Base-by-base conservation (phyloP, 92 coral and sea anemone genomes). In the Bergia sp. region DNA sequence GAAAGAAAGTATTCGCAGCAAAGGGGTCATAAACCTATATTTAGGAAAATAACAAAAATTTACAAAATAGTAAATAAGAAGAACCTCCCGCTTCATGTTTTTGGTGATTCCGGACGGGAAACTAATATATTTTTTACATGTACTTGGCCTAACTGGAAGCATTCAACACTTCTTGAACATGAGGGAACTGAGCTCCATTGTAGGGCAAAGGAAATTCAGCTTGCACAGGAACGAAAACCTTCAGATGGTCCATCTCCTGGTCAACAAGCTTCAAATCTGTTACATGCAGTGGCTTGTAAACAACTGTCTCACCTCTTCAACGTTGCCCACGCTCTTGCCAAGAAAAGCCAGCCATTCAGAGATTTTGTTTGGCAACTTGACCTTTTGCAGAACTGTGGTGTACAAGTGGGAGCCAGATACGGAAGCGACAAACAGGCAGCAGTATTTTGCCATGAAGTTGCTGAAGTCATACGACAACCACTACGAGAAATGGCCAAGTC, bases 321-420 rank as follows among this genome's bases (percentile, higher is more conserved):
- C 79, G 82, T 89, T 13, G 85, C 89, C 15, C 93, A 91, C 58
- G 80, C 86, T 55, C 47, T 91, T 67, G 91, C 29, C 29, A 29
- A 29, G 29, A 29, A 29, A 29, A 29, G 29, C 53, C 16, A 91
- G 16, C 93, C 89, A 81, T 91, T 91, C 88, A 88, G 15, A 38
- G 91, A 88, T 76, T 88, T 44, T 53, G 85, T 80, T 11, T 87
- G 88, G 92, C 91, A 73, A 29, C 79, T 78, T 37, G 74, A 89
- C 36, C 53, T 82, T 85, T 85, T 77, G 81, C 13, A 77, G 81
- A 77, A 20, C 81, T 77, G 61, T 77, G 64, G 57, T n/a, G 81
- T 77, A 45, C 64, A 77, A 44, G 81, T 77, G 61, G 64, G 81
- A 45, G 3, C 64, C 64, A 77, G 81, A 44, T 77, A 77, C 61